These are phyloP conservation scores for Echeneis naucrates DNA, from an alignment of 2,797 vertebrate genomes.

Conservation along the genomic window DNA sequence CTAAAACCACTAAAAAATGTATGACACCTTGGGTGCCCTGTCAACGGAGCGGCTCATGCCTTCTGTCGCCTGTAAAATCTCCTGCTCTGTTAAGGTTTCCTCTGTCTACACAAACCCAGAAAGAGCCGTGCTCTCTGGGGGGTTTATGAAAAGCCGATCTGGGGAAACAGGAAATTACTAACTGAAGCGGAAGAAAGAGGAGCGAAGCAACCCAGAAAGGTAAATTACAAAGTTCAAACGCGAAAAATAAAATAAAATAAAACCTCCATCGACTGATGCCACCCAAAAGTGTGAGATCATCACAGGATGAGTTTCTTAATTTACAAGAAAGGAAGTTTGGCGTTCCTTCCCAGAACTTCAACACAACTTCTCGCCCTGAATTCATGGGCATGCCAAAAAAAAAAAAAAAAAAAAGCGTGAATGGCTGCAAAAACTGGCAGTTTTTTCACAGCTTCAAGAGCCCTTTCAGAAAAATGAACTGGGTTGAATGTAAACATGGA, in stretches of 20 bases:
- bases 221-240: slow-evolving; percentile 33
- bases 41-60: slow-evolving; percentile 1
- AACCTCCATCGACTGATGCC: slow-evolving; percentile 32
- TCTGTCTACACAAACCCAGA: slow-evolving; percentile 3
- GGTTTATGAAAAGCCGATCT: slow-evolving; percentile 27
- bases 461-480: slow-evolving; percentile 46
- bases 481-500: slow-evolving; percentile 55
- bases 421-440: slow-evolving; percentile 29
- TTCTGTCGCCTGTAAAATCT: slow-evolving; percentile 29
- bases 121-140: slow-evolving; percentile 7
- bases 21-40: slow-evolving; percentile 13
- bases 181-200: slow-evolving; percentile 10
- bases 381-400: slow-evolving; percentile 34
- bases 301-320: slow-evolving; percentile 55
- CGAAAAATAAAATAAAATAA: slow-evolving; percentile 14
- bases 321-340: slow-evolving; percentile 47
- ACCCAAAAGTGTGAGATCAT: slow-evolving; percentile 37
- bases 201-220: slow-evolving; percentile 25
- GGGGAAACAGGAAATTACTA: slow-evolving; percentile 26
- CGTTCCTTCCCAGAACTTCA: no score
- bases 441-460: slow-evolving; percentile 42
- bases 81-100: not conserved
- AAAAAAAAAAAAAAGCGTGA: slow-evolving; percentile 33
- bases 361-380: no score
- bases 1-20: slow-evolving; percentile 5